A percentile compares a stretch with the other conserved stretches of the same genome.
These are phyloP conservation scores for Eristalis intricaria DNA, from an alignment of 2,888 invertebrate species.

Conservation along the genomic window DNA sequence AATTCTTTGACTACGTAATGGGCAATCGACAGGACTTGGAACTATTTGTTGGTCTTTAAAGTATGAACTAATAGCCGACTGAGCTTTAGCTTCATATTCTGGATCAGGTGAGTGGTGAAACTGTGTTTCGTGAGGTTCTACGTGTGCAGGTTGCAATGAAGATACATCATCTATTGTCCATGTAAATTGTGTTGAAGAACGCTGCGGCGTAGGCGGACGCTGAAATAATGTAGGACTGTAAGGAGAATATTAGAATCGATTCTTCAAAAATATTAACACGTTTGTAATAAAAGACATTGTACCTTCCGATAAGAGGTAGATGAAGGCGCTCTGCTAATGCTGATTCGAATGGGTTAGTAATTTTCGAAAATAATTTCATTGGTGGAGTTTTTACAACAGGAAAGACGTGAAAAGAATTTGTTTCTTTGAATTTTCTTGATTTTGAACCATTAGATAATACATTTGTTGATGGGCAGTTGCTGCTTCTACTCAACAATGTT, in stretches of 20 bases:
- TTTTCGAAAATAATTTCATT: slow-evolving; percentile 82
- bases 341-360: slow-evolving; percentile 85
- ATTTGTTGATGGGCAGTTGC: neutral
- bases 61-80: slow-evolving; percentile 83
- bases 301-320: slow-evolving; percentile 86
- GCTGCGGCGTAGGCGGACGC: slow-evolving; percentile 78
- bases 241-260: neutral
- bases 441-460: slow-evolving; percentile 4
- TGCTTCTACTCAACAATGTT: slow-evolving; percentile 11
- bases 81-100: slow-evolving; percentile 84
- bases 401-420: slow-evolving; percentile 73
- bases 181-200: slow-evolving; percentile 82
- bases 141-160: slow-evolving; percentile 84
- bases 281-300: slow-evolving; percentile 28
- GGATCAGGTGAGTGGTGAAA: slow-evolving; percentile 83
- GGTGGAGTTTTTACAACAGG: slow-evolving; percentile 82
- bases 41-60: slow-evolving; percentile 80
- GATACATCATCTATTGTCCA: slow-evolving; percentile 89
- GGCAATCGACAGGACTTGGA: slow-evolving; percentile 80
- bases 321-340: slow-evolving; percentile 84
- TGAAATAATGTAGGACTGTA: slow-evolving; percentile 80
- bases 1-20: slow-evolving; percentile 79
- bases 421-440: slow-evolving; percentile 30
- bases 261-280: neutral
- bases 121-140: slow-evolving; percentile 83